These are phyloP conservation scores for Centroberyx gerrardi DNA, from an alignment of 2,797 vertebrate genomes.

Conservation along the genomic window DNA sequence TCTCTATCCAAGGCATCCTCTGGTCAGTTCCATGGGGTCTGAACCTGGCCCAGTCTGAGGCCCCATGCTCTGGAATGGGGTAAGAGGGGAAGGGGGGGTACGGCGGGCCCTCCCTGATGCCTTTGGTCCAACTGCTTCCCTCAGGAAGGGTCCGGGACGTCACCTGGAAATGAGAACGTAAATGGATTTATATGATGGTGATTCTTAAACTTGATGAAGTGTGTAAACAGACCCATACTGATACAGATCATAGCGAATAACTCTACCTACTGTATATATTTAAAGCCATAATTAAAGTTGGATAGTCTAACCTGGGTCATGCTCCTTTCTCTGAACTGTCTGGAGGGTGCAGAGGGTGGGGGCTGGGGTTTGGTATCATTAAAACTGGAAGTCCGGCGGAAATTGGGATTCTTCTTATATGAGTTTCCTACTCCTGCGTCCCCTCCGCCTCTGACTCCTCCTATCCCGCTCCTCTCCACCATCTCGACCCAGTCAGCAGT, in stretches of 20 bases:
- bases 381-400: slow-evolving; percentile 94
- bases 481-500: slow-evolving; percentile 89
- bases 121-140: slow-evolving; percentile 85
- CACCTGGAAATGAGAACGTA: slow-evolving; percentile 67
- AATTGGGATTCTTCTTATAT: slow-evolving; percentile 86
- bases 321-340: slow-evolving; percentile 94
- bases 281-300: slow-evolving; percentile 5
- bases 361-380: slow-evolving; percentile 89
- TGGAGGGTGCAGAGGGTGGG: slow-evolving; percentile 70
- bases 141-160: slow-evolving; percentile 89
- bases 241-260: background rate
- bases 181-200: background rate
- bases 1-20: slow-evolving; percentile 72
- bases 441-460: slow-evolving; percentile 55
- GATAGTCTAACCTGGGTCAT: slow-evolving; percentile 87
- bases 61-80: slow-evolving; percentile 83
- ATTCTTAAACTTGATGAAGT: slow-evolving; percentile 10
- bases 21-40: slow-evolving; percentile 75
- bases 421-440: slow-evolving; percentile 41
- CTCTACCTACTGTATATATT: background rate
- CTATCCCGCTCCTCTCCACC: slow-evolving; percentile 82
- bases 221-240: background rate
- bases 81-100: slow-evolving; percentile 52
- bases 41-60: slow-evolving; percentile 73
- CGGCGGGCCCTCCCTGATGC: slow-evolving; percentile 84